Percentiles rank a stretch among this genome's conserved stretches.
These are phyloP conservation scores for Stenurella melanura DNA, from an alignment of 2,888 invertebrate species.

Conservation along the genomic window DNA sequence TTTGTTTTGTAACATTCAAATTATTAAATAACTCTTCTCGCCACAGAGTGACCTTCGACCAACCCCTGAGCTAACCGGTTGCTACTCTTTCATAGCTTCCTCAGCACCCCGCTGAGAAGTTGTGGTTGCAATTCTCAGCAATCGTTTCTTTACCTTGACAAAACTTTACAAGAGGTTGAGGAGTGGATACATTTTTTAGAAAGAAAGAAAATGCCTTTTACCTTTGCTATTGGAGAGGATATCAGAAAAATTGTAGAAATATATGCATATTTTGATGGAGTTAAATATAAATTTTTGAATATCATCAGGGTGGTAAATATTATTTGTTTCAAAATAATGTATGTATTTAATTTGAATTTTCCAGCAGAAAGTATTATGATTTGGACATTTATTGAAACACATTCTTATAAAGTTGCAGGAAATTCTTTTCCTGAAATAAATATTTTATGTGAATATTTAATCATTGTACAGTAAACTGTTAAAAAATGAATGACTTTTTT, in stretches of 20 bases:
- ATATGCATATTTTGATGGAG: conserved; percentile 30
- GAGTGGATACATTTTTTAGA: conserved; percentile 15
- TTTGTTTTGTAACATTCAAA: no score
- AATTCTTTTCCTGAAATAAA: no score
- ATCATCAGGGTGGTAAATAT: not conserved
- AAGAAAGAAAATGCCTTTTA: conserved; percentile 29
- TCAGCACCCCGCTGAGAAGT: no score
- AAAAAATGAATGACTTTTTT: no score
- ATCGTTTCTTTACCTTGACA: no score
- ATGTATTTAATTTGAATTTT: conserved; percentile 5
- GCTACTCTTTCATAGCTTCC: no score
- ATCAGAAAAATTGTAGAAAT: conserved; percentile 33
- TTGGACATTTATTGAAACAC: not conserved
- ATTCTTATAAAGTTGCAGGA: not conserved
- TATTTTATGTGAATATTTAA: not conserved
- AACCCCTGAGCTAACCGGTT: no score
- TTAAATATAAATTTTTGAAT: conserved; percentile 15
- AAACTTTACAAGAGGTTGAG: no score
- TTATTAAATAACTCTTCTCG: no score
- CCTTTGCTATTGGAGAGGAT: conserved; percentile 37
- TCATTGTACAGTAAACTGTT: not conserved
- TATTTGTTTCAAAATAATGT: no score
- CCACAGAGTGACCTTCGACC: no score
- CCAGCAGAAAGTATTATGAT: conserved; percentile 2
- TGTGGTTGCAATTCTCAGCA: no score